These are phyloP conservation scores for Dryobotodes eremita DNA, from an alignment of 2,888 invertebrate genomes.

Conservation along the genomic window DNA sequence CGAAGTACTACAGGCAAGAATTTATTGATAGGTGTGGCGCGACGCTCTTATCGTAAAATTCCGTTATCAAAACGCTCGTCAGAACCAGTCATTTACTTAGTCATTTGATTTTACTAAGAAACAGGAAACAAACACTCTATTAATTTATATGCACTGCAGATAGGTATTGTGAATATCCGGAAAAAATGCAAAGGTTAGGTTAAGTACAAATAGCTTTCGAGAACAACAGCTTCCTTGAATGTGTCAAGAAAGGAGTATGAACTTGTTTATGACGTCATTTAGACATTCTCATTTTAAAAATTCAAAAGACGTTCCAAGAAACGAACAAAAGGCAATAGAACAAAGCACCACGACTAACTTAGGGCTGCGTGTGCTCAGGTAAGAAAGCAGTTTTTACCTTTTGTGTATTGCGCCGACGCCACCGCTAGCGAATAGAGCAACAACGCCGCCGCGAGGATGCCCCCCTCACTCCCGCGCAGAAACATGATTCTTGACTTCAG, in stretches of 20 bases:
- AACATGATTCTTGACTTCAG: slow-evolving; percentile 81
- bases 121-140: slow-evolving; percentile 59
- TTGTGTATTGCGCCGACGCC: slow-evolving; percentile 87
- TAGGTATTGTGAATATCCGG: not conserved
- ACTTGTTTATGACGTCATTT: slow-evolving; percentile 62
- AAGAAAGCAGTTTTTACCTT: slow-evolving; percentile 87
- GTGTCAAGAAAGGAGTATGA: slow-evolving; percentile 16
- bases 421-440: slow-evolving; percentile 82
- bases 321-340: slow-evolving; percentile 83
- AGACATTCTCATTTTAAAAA: slow-evolving; percentile 55
- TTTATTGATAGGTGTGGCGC: slow-evolving; percentile 65
- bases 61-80: slow-evolving; percentile 64
- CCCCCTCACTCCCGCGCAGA: slow-evolving; percentile 83
- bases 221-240: slow-evolving; percentile 14
- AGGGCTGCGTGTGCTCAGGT: slow-evolving; percentile 82
- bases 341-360: slow-evolving; percentile 79
- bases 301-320: slow-evolving; percentile 72
- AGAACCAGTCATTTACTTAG: slow-evolving; percentile 62
- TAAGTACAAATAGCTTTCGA: slow-evolving; percentile 5
- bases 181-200: slow-evolving; percentile 5
- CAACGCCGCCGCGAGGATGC: slow-evolving; percentile 82
- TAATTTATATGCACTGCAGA: slow-evolving; percentile 13
- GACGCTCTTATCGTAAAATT: slow-evolving; percentile 63
- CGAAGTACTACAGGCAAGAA: slow-evolving; percentile 44
- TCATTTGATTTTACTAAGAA: slow-evolving; percentile 68